Base-by-base conservation (phyloP, 2,888 invertebrate genomes). In the Hoplodrina blanda region DNA sequence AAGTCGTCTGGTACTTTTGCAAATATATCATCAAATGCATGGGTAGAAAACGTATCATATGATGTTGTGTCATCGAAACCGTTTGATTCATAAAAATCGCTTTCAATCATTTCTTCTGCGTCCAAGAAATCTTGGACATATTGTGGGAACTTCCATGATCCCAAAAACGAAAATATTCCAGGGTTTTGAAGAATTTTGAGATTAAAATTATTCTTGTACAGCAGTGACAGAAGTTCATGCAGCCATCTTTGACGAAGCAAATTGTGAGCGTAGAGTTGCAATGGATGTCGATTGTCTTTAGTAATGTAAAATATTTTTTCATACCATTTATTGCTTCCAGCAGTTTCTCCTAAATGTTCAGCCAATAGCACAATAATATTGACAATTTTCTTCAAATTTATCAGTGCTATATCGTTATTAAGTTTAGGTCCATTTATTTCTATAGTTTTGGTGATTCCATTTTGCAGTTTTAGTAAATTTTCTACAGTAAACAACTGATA, bases 171-270 rank as follows among this genome's bases (percentile, higher is more conserved):
- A 33, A 54, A 20, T 41, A 77, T 19, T 44, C 3, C 37, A 10
- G 63, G 71, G 20, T 68, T 60, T 53, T 61, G 65, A 4, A 83
- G 49, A 41, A 75, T 52, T 13, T 71, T 60, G 0, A 64, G 30
- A 53, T 66, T 57, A 30, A 69, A 81, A 57, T 75, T 54, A 56
- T 80, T 81, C 0, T 62, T 62, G 25, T 49, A 4, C 2, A 81
- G 25, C 15, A 69, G 0, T 7, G 46, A 41, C 56, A 83, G 66
- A n/a, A 83, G 54, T n/a, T 82, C 69, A 61, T 82, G 84, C n/a
- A 83, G 44, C 83, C 83, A 83, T 57, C 59, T 60, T 37, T 76
- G 74, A 4, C 64, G 63, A n/a, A 83, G 50, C 25, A 83, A 73
- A n/a, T 72, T 61, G 25, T 70, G 65, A 3, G 67, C 71, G 60